These are phyloP conservation scores for Rhagologus leucostigma DNA, from an alignment of 2,113 vertebrate species.

Conservation along the genomic window DNA sequence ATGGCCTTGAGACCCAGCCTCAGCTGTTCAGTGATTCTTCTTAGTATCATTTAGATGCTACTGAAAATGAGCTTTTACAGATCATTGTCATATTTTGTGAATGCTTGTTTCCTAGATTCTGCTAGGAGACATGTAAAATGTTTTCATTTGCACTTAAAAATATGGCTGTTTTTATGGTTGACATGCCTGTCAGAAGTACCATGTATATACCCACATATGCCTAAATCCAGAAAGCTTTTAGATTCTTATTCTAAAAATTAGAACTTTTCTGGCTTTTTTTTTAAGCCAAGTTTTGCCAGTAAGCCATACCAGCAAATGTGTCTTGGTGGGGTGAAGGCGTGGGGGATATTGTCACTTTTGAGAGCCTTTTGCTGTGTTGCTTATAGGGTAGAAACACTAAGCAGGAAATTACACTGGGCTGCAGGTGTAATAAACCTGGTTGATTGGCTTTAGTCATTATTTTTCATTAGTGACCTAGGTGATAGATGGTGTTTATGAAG, in stretches of 20 bases:
- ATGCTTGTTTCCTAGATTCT: not conserved
- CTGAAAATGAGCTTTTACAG: not conserved
- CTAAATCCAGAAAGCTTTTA: not conserved
- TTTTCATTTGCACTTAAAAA: not conserved
- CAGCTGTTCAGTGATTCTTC: not conserved
- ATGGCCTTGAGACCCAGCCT: not conserved
- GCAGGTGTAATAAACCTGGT: not conserved
- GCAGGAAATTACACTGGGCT: not conserved
- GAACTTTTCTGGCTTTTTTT: not conserved
- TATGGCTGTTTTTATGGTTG: not conserved
- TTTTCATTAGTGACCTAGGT: not conserved
- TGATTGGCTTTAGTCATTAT: not conserved
- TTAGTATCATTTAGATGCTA: not conserved
- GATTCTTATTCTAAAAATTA: not conserved
- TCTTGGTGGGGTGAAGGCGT: rapidly evolving
- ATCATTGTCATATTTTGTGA: not conserved
- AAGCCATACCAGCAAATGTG: not conserved
- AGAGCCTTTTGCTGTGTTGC: not conserved
- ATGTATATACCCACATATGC: not conserved
- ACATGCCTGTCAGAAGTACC: not conserved
- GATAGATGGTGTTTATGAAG: not conserved
- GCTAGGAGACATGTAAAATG: not conserved
- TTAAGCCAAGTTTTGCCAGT: not conserved
- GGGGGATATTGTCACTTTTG: not conserved
- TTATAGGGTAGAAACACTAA: not conserved